Conservation (phyloP, 2,888 invertebrate species). For the Macrosiphum euphorbiae region DNA sequence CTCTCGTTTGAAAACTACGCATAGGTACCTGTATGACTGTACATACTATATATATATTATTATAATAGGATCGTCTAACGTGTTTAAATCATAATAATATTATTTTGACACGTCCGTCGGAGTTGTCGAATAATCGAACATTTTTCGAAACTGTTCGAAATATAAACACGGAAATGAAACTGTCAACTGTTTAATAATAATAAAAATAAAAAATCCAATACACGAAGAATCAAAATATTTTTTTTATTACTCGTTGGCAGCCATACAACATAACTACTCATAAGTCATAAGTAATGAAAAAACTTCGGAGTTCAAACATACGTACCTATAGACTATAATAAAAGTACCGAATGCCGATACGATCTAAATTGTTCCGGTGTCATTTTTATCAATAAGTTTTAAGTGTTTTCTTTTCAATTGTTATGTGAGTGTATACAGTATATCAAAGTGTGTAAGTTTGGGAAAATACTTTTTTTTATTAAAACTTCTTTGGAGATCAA, state of each 20-base stretch:
- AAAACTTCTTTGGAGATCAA: background rate
- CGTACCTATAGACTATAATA: background rate
- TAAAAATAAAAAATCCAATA: background rate
- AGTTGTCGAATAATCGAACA: background rate
- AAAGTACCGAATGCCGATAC: background rate
- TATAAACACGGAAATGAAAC: background rate
- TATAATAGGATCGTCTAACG: background rate
- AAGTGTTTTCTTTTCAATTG: conserved; percentile 1
- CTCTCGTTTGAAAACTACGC: background rate
- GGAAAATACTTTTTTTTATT: background rate
- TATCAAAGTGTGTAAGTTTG: background rate
- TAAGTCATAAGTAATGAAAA: conserved; percentile 6
- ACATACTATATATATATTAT: background rate
- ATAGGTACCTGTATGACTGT: background rate
- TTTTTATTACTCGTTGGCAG: conserved; percentile 3
- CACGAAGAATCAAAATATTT: background rate
- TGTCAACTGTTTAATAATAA: background rate
- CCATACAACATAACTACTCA: background rate
- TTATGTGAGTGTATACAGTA: background rate
- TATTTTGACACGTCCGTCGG: background rate
- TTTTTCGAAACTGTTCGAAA: background rate
- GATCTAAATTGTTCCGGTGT: conserved; percentile 13
- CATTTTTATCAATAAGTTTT: background rate
- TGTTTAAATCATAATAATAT: background rate
- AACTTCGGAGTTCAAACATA: background rate